Percentiles rank a stretch among this genome's conserved stretches.
phyloP scores from a whole-genome alignment of 2,797 vertebrate genomes.

The Urocyon cinereoargenteus region DNA sequence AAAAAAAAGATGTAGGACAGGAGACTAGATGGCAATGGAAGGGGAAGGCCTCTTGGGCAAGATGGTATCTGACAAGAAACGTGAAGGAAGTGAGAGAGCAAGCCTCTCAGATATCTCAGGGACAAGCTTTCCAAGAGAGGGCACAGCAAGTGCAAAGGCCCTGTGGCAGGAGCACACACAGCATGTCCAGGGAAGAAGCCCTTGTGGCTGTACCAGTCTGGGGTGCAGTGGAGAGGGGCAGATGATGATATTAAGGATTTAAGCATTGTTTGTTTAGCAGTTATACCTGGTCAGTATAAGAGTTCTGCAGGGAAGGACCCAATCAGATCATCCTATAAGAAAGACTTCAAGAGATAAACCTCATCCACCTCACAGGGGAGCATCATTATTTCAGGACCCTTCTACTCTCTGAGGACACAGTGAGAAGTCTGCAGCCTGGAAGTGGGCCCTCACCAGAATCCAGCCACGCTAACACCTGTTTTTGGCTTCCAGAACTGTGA shows the following conservation, averaged over 20 bases:
- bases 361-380: background rate
- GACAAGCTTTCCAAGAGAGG: background rate
- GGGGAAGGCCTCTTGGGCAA: background rate
- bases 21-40: background rate
- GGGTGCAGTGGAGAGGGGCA: background rate
- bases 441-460: background rate
- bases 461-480: background rate
- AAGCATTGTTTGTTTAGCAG: background rate
- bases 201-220: background rate
- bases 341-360: background rate
- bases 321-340: accelerated
- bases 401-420: background rate
- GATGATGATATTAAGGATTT: background rate
- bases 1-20: background rate
- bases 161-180: background rate
- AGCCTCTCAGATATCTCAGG: background rate
- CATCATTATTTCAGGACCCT: background rate
- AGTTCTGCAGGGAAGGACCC: background rate
- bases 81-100: background rate
- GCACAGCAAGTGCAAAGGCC: background rate
- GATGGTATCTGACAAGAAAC: background rate
- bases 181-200: background rate
- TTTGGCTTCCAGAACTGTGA: background rate
- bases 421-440: background rate
- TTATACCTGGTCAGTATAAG: no score